Evolutionary conservation across 2,888 invertebrate genomes (phyloP), one percentile per base, ranked within the genome.

Genomic region (Myopa tessellatipennis): DNA sequence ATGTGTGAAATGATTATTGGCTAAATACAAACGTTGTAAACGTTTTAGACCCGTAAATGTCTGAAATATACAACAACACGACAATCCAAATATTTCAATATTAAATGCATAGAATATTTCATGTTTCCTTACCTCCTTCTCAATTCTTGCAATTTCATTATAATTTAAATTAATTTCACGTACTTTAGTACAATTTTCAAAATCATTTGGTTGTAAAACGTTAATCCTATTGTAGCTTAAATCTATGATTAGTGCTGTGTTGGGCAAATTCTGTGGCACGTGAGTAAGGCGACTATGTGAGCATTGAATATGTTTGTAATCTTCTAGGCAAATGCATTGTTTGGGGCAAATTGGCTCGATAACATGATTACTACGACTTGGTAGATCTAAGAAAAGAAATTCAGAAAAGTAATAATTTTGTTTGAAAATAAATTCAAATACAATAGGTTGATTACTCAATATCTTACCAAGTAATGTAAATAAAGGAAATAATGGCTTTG

Each of bases 231-330:
- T 89, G 76, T 87, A 79, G 80, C 89, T 89, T 82, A 90, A 85
- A 82, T 89, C 87, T 82, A 90, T 80, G 58, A 86, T 85, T 63
- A 85, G 80, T 18, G 85, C 85, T 79, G 83, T 86, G 73, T 82
- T 82, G 14, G 90, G 89, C 80, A 89, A 78, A 82, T 87, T 85
- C 67, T 87, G 82, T 45, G 92, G 92, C 73, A 92, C 88, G 83
- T 90, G 89, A 26, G 89, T 90, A 76, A 92, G 85, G 55, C 87
- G 89, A 77, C 88, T 89, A 81, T 90, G 89, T 12, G 91, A 89
- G 85, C 92, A 92, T 85, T 91, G 90, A 69, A 89, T 83, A 78
- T 82, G 84, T 82, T 85, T 86, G 72, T 82, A 86, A 52, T 87
- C 86, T 80, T 88, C 86, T 72, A 85, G 73, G 78, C 89, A 90